Evolutionary conservation across 2,797 vertebrate species (phyloP).

Genomic region (Pyrrhura leucotis): DNA sequence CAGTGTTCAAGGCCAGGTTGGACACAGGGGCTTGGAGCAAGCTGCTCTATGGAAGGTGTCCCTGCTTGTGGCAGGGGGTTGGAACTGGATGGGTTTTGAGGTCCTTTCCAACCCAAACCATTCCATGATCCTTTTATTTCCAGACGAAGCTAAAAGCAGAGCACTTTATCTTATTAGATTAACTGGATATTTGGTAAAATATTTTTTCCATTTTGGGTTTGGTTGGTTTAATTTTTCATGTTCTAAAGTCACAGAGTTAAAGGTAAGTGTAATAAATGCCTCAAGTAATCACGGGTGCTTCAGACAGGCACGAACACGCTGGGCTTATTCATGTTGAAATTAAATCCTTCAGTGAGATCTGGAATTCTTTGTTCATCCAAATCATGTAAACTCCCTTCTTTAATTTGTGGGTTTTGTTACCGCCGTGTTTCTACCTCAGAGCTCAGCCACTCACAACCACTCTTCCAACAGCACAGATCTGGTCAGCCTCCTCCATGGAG

Average conservation of each 20-base stretch:
- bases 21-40: too few relatives aligned
- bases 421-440: neutral
- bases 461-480: neutral
- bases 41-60: too few relatives aligned
- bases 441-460: neutral
- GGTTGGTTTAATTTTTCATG: neutral
- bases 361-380: neutral
- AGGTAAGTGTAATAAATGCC: neutral
- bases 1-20: too few relatives aligned
- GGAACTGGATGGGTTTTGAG: neutral
- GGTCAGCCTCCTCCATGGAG: neutral
- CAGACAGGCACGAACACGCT: neutral
- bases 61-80: neutral
- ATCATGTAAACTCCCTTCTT: neutral
- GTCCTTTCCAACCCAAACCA: neutral
- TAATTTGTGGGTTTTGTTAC: neutral
- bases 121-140: neutral
- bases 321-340: neutral
- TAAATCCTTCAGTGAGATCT: neutral
- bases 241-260: neutral
- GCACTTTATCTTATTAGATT: neutral
- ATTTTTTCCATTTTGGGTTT: neutral
- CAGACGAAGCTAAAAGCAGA: neutral
- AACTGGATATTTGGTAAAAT: neutral
- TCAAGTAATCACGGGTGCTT: neutral